phyloP scores from a whole-genome alignment of 2,113 vertebrate species.

The Machaerirhynchus nigripectus region DNA sequence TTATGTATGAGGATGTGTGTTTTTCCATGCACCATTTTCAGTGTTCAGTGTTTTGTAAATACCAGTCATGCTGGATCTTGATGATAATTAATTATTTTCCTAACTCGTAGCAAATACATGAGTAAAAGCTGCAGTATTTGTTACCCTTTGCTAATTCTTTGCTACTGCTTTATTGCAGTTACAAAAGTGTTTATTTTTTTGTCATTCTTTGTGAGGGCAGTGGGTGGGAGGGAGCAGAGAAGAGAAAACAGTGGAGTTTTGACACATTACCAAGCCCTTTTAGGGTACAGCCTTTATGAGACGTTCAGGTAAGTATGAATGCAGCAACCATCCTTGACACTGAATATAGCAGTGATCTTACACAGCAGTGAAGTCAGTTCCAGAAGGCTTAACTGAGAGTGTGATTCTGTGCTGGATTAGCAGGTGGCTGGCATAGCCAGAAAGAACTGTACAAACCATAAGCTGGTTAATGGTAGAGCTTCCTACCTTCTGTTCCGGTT shows the following conservation, averaged over 20 bases:
- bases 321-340: not conserved
- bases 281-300: not conserved
- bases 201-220: not conserved
- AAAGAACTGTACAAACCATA: not conserved
- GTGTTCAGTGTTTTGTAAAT: not conserved
- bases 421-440: not conserved
- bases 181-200: not conserved
- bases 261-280: not conserved
- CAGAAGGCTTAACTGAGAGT: too few species aligned
- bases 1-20: not conserved
- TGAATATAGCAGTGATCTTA: not conserved
- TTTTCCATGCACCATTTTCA: not conserved
- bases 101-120: not conserved
- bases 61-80: not conserved
- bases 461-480: not conserved
- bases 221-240: not conserved
- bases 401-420: not conserved
- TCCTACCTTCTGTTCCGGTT: not conserved
- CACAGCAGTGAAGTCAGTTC: not conserved
- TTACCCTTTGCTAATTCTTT: not conserved
- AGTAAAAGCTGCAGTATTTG: not conserved
- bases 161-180: not conserved
- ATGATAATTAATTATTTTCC: not conserved
- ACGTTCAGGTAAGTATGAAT: rapidly evolving
- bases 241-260: not conserved